A percentile compares a stretch with the other conserved stretches of the same genome.
These are phyloP conservation scores for Chinchilla lanigera DNA, from an alignment of 2,113 vertebrate species.

Conservation along the genomic window DNA sequence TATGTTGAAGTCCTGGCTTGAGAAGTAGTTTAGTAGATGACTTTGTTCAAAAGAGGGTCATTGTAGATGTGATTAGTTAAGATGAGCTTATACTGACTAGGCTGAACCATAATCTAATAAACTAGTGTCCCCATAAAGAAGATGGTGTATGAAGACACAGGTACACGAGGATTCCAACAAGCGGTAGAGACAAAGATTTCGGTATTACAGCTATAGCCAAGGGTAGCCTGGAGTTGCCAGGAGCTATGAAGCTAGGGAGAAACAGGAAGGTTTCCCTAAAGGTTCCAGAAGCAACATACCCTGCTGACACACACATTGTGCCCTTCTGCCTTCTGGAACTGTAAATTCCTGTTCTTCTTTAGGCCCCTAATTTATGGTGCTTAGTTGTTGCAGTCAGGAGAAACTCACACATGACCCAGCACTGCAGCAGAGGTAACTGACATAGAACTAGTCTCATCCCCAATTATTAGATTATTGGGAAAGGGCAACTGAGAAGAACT, in stretches of 20 bases:
- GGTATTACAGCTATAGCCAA: not conserved
- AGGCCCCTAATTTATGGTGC: not conserved
- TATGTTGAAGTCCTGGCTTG: not conserved
- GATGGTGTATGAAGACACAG: not conserved
- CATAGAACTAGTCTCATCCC: not conserved
- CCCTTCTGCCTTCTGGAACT: not conserved
- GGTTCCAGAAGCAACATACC: not conserved
- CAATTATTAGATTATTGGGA: not conserved
- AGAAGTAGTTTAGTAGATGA: not conserved
- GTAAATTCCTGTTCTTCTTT: not conserved
- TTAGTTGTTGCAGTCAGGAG: not conserved
- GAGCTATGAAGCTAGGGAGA: not conserved
- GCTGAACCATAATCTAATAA: not conserved
- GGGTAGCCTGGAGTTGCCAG: not conserved
- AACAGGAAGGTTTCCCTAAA: not conserved
- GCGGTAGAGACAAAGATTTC: not conserved
- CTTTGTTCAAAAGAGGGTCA: not conserved
- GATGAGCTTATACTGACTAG: not conserved
- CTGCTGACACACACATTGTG: not conserved
- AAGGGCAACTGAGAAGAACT: not conserved
- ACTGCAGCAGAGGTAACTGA: not conserved
- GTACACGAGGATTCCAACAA: not conserved
- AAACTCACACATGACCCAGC: not conserved
- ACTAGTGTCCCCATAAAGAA: not conserved
- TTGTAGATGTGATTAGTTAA: not conserved